These are phyloP conservation scores for Nephrocerus scutellatus DNA, from an alignment of 2,888 invertebrate species.

Conservation along the genomic window DNA sequence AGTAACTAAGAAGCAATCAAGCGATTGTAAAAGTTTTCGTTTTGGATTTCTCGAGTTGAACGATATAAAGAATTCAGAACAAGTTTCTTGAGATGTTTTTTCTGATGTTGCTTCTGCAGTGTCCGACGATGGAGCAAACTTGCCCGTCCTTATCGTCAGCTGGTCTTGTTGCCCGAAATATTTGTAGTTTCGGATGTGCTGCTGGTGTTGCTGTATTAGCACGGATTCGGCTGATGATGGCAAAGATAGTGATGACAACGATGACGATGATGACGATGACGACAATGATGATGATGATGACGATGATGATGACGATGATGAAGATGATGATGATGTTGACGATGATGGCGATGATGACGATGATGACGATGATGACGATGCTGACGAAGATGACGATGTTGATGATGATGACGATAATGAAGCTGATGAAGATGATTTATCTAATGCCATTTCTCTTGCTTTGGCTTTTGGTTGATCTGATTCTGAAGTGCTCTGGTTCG, in stretches of 20 bases:
- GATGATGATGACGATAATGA: too few relatives aligned
- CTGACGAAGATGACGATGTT: too few relatives aligned
- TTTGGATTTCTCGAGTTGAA: conserved; percentile 21
- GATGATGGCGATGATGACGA: conserved; percentile 34
- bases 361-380: too few relatives aligned
- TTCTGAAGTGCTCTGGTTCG: too few relatives aligned
- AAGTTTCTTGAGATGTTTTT: conserved; percentile 7
- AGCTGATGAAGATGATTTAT: too few relatives aligned
- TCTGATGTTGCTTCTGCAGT: conserved; percentile 12
- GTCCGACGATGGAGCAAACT: too few relatives aligned
- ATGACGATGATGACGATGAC: conserved; percentile 10
- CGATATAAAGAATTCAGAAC: conserved; percentile 21
- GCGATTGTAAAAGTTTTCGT: conserved; percentile 16
- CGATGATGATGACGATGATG: background rate
- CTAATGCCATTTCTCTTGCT: too few relatives aligned
- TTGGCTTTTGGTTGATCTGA: too few relatives aligned
- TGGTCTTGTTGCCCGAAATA: too few relatives aligned
- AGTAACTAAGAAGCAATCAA: conserved; percentile 15
- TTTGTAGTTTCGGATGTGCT: too few relatives aligned
- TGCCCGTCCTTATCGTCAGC: too few relatives aligned
- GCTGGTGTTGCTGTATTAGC: too few relatives aligned
- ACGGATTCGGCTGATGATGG: conserved; percentile 3
- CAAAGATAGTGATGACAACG: conserved; percentile 8
- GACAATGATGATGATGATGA: conserved; percentile 9
- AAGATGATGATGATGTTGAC: background rate